These are phyloP conservation scores for Rhimphoctona megacephalus DNA, from an alignment of 2,888 invertebrate species.

Conservation along the genomic window DNA sequence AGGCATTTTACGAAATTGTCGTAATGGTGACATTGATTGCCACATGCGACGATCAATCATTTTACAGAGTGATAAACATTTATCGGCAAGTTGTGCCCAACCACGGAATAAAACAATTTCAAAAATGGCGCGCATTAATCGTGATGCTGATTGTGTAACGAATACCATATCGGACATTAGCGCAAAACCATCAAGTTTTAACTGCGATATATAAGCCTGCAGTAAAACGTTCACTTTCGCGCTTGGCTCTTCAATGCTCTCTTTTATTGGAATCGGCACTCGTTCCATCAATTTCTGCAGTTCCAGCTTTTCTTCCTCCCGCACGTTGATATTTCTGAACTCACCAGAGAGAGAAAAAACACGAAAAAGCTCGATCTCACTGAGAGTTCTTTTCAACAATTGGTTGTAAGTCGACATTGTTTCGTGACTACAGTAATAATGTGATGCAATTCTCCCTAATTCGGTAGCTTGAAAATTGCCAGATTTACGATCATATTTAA, in stretches of 20 bases:
- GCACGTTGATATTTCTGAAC: slow-evolving; percentile 96
- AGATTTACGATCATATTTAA: slow-evolving; percentile 97
- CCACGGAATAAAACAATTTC: slow-evolving; percentile 97
- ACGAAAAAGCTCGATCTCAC: slow-evolving; percentile 98
- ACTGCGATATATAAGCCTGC: slow-evolving; percentile 99
- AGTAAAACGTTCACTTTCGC: slow-evolving; percentile 98
- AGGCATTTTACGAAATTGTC: slow-evolving; percentile 99
- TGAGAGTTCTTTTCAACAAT: slow-evolving; percentile 96
- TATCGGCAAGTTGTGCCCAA: slow-evolving; percentile 99
- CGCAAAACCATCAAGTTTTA: slow-evolving; percentile 99
- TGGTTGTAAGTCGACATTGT: slow-evolving; percentile 99
- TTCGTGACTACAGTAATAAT: slow-evolving; percentile 99
- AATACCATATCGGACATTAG: slow-evolving; percentile 99
- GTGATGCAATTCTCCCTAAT: slow-evolving; percentile 98
- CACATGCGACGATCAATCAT: slow-evolving; percentile 99
- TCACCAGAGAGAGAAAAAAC: slow-evolving; percentile 99
- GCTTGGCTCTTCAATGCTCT: slow-evolving; percentile 98
- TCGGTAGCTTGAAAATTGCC: slow-evolving; percentile 96
- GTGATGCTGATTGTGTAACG: slow-evolving; percentile 98
- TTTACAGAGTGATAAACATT: slow-evolving; percentile 97
- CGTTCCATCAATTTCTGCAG: slow-evolving; percentile 96
- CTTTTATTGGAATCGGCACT: slow-evolving; percentile 99
- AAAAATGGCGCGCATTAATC: slow-evolving; percentile 97
- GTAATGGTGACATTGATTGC: slow-evolving; percentile 99
- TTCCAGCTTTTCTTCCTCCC: slow-evolving; percentile 98